Base-by-base conservation (phyloP, 2,888 invertebrate species). In the Nysson spinosus region DNA sequence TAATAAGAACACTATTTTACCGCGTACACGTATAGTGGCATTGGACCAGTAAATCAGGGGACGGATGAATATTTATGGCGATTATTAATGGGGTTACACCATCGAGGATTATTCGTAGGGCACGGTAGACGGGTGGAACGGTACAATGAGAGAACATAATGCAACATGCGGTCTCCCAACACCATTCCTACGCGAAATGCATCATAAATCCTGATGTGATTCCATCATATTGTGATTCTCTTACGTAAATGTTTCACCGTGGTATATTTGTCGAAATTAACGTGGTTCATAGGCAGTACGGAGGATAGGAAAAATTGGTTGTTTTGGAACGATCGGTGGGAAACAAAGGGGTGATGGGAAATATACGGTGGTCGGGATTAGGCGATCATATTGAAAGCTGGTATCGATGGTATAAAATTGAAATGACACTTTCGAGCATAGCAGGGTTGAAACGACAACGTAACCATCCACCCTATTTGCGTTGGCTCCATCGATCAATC, bases 51-150 rank as follows among this genome's bases (percentile, higher is more conserved):
- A 78, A 81, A 81, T 81, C 80, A 81, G 52, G 62, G 60, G 58
- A 51, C 50, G 61, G 69, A 80, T 80, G 81, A 81, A 80, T 80
- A 81, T 80, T 80, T 80, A 80, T 80, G 71, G 80, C 62, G 71
- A 72, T 80, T 81, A 80, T 81, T 81, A 80, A 80, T 80, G 80
- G 80, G 69, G 66, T 74, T 74, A 75, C 64, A 61, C 61, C 71
- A 81, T 76, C 68, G 68, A 69, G 78, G 77, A 78, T 80, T 80
- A 80, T 78, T 76, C 70, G 75, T 62, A 47, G 61, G 54, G 49
- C n/a, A 46, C 35, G 28, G 20, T 17, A 30, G 39, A 51, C 56
- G 67, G 52, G 44, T 40, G 58, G 46, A 44, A 61, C 42, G 40
- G 28, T 43, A 69, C 72, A 69, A 72, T 75, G 77, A 66, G 69